Conservation (phyloP, 2,797 vertebrate genomes). For the Tinamus major region DNA sequence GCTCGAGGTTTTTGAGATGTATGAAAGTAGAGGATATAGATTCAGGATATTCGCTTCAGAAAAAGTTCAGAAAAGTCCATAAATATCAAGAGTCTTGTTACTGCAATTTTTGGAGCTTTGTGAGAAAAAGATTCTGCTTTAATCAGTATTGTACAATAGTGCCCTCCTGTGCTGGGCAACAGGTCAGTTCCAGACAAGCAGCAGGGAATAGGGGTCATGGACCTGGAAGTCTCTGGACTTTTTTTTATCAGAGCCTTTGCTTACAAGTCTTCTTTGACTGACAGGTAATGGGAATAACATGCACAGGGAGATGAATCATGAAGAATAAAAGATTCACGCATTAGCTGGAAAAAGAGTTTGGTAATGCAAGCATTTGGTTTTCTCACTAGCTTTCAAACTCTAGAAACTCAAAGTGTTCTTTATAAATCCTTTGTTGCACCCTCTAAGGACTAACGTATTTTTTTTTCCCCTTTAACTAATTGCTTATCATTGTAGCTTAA, state of each 20-base stretch:
- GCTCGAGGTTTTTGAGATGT: not conserved
- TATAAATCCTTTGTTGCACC: not conserved
- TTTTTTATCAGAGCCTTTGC: fast-evolving
- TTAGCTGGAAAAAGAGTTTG: not conserved
- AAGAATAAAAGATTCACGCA: not conserved
- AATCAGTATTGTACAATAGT: not conserved
- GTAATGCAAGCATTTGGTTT: not conserved
- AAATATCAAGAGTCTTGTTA: not conserved
- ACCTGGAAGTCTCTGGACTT: not conserved
- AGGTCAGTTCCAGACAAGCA: not conserved
- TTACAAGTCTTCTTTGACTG: not conserved
- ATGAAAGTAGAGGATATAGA: not conserved
- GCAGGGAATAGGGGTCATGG: not conserved
- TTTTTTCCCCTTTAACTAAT: not conserved
- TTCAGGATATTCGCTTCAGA: not conserved
- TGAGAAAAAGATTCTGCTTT: not conserved
- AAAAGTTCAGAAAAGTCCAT: not conserved
- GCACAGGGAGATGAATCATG: not conserved
- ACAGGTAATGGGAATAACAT: not conserved
- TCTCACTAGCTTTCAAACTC: not conserved
- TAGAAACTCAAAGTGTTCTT: not conserved
- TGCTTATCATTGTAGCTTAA: not conserved
- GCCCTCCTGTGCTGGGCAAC: not conserved
- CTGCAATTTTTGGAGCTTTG: not conserved
- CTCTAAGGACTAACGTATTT: not conserved